These are phyloP conservation scores for Pomatorhinus ruficollis DNA, from an alignment of 2,113 vertebrate genomes.

Conservation along the genomic window DNA sequence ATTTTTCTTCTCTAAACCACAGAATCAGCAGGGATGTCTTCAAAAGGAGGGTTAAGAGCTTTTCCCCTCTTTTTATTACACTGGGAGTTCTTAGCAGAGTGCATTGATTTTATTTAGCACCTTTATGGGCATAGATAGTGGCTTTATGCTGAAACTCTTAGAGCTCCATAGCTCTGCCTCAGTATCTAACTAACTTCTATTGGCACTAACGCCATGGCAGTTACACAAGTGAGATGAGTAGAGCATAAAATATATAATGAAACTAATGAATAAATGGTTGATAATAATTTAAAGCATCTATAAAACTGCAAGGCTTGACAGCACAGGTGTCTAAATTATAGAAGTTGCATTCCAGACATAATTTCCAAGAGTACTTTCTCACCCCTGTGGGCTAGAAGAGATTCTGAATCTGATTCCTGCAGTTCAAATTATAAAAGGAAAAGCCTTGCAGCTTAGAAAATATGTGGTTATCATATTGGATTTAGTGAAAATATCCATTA, in stretches of 20 bases:
- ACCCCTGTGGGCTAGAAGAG: not conserved
- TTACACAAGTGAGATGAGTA: not conserved
- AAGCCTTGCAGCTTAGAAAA: not conserved
- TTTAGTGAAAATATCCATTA: not conserved
- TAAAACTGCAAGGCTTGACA: not conserved
- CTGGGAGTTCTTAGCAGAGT: not conserved
- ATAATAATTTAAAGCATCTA: not conserved
- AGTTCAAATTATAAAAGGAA: not conserved
- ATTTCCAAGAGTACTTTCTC: not conserved
- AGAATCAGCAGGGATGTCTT: not conserved
- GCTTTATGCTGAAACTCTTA: not conserved
- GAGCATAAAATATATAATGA: not conserved
- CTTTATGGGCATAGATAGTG: not conserved
- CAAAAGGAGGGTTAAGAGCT: not conserved
- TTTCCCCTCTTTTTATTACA: not conserved
- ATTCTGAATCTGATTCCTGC: not conserved
- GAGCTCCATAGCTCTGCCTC: not conserved
- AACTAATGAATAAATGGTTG: not conserved
- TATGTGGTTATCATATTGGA: not conserved
- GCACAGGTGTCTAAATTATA: not conserved
- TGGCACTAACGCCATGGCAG: not conserved
- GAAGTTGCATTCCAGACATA: not conserved
- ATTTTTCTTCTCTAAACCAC: not conserved
- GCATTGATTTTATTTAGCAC: slow-evolving; percentile 18
- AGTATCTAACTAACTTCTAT: not conserved